Base-by-base conservation (phyloP, 2,888 invertebrate genomes). In the Ichneumoninae sp. region DNA sequence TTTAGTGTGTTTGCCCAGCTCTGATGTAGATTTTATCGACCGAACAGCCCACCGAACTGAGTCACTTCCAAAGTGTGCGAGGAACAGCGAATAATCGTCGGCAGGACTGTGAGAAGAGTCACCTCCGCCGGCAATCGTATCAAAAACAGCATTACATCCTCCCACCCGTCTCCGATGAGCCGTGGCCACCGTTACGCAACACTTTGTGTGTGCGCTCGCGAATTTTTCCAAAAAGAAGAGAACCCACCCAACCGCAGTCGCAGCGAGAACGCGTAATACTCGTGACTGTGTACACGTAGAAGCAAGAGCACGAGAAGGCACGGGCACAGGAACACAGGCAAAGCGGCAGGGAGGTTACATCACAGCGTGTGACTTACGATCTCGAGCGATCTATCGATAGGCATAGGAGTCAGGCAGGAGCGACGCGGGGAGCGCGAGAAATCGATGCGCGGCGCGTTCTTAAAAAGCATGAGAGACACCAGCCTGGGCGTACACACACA, bases 321-420 rank as follows among this genome's bases (percentile, higher is more conserved):
- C 72, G 26, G 50, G 68, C 33, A 44, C 68, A 84, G 84, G 81
- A 84, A 78, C 74, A 80, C 40, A 68, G 16, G 62, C 62, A 30
- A 74, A 78, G 66, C 62, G 62, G 62, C 57, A 47, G 50, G 52
- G 78, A 30, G 72, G 84, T 84, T 84, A 81, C 84, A 81, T 84
- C 81, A 84, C 70, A 81, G 77, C 84, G 84, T 84, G 84, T 84
- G 84, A 84, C 84, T 84, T 74, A 62, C 66, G 84, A 84, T 81
- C 76, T 84, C 84, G 81, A 47, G 52, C 81, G 84, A 84, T 84
- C 81, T 81, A 74, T 81, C 77, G 81, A 78, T 78, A 62, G 52
- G 52, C 50, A 68, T 44, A 36, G 13, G 40, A 76, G 36, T 66
- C 52, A n/a, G 60, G 36, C 33, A 3, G 60, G 50, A 33, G 62